Base-by-base conservation (phyloP, 2,888 invertebrate genomes). In the Agonopterix alstromeriana region DNA sequence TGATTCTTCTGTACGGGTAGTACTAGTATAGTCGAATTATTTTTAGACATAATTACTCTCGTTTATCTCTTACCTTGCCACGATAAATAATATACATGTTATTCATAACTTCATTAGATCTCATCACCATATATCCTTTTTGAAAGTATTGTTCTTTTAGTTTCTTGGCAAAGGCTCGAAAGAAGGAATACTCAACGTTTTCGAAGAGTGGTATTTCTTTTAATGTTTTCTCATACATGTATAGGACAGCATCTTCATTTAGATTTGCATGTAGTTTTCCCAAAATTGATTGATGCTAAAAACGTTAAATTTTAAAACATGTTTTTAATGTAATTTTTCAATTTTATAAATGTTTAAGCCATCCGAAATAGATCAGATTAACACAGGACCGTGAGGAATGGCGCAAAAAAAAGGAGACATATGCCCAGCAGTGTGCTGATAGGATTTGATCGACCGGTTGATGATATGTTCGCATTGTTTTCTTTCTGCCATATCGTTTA, bases 191-290 rank as follows among this genome's bases (percentile, higher is more conserved):
- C 48, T 90, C 90, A 0, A 90, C 83, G 51, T 84, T 77, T 63
- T 89, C 87, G 53, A 90, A 90, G 44, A 90, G 58, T 8, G 90
- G 90, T 57, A 90, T 90, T 67, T 90, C 87, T 54, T 82, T 62
- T 46, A 90, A 65, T 0, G 90, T 90, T 53, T 83, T 82, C 59
- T 90, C 90, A 55, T 90, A 90, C 80, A 90, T 82, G 53, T 81
- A 85, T 42, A 89, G 66, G 10, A 90, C 86, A 3, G 87, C 85
- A 55, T 90, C 90, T 79, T 90, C 90, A 57, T 90, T 87, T 50
- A 90, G 65, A 58, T 88, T 88, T 36, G 90, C 83, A 63, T 90
- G 90, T 40, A 90, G 62, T 64, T 89, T 89, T 5, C 85, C 84
- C 45, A 88, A 66, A 56, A 86, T 87, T 36, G 77, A 76, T 72